Base-by-base conservation (phyloP, 53 echinoderm and acorn worm genomes). In the Apostichopus leukothele region DNA sequence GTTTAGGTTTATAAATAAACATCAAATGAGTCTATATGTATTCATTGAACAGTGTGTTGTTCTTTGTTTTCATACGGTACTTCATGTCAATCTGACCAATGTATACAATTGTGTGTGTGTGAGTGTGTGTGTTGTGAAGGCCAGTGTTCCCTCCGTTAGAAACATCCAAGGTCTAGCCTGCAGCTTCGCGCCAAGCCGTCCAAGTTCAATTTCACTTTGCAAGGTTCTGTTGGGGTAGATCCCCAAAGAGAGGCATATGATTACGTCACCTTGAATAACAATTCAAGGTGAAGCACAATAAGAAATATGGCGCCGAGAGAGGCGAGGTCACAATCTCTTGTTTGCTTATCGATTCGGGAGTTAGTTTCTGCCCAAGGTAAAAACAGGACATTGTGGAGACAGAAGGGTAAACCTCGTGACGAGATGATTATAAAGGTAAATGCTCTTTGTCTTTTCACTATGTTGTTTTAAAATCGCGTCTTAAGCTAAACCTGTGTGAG, bases 221-320 rank as follows among this genome's bases (percentile, higher is more conserved):
- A 81, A 81, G 81, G 81, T 81, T 81, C 25, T 51, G 81, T 59
- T 54, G 25, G 59, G 81, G 81, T 81, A 54, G 81, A 57, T 54
- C 22, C 22, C 55, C 55, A 81, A 81, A 81, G 59, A 81, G 81
- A 59, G 55, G 59, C 81, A 18, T 81, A 19, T 55, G 59, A 59
- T 81, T 81, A 81, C 81, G 81, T 81, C 54, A 81, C 81, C 81
- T 81, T 81, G 81, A 81, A 81, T 81, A 54, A 22, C 54, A 7
- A 81, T 81, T 81, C 81, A 81, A 81, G 81, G 81, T 81, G 81
- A 81, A 52, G 19, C 81, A 59, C 81, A 81, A 81, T 81, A 22
- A 81, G 81, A 20, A 81, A 81, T 20, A 81, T 81, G 81, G 81
- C 81, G 81, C 81, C 81, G 59, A 59, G 53, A 81, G 81, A 59